Percentiles rank a stretch among this genome's conserved stretches.
Evolutionary conservation across 2,888 invertebrate genomes (phyloP).

Genomic region (Drosophila histrio): DNA sequence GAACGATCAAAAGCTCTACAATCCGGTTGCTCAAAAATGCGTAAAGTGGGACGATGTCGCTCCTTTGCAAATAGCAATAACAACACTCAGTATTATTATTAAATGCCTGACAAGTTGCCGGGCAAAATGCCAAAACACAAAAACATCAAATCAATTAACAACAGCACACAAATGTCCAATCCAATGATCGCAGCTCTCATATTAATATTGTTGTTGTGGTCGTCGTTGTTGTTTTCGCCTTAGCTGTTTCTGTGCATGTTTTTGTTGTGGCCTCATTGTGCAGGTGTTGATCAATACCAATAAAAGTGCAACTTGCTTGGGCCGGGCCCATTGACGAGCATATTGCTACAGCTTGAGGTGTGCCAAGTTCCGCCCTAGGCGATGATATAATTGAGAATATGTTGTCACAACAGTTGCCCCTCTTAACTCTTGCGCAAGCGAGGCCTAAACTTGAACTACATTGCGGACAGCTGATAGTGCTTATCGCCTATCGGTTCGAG

Average conservation of each 20-base stretch:
- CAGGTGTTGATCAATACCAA: slow-evolving; percentile 65
- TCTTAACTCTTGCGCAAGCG: slow-evolving; percentile 45
- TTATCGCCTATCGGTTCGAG: slow-evolving; percentile 5
- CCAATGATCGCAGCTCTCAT: slow-evolving; percentile 10
- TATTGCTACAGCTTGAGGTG: slow-evolving; percentile 25
- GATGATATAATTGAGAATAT: slow-evolving; percentile 39
- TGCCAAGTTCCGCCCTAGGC: slow-evolving; percentile 4
- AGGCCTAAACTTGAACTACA: slow-evolving; percentile 65
- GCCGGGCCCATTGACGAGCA: slow-evolving; percentile 37
- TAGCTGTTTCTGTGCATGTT: slow-evolving; percentile 1
- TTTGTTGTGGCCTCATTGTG: slow-evolving; percentile 65
- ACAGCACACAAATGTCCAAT: slow-evolving; percentile 26
- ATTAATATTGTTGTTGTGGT: not conserved
- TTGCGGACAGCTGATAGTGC: slow-evolving; percentile 35
- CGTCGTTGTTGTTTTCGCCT: not conserved
- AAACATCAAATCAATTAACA: slow-evolving; percentile 73
- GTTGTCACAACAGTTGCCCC: slow-evolving; percentile 5
- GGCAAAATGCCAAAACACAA: slow-evolving; percentile 78
- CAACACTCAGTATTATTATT: slow-evolving; percentile 55
- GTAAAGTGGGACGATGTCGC: slow-evolving; percentile 80
- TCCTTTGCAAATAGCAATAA: slow-evolving; percentile 61
- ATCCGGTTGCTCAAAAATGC: slow-evolving; percentile 78
- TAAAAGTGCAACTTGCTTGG: slow-evolving; percentile 64
- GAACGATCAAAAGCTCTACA: slow-evolving; percentile 33
- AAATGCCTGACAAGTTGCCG: slow-evolving; percentile 68